These are phyloP conservation scores for Oxyura jamaicensis DNA, from an alignment of 2,113 vertebrate species.

Conservation along the genomic window DNA sequence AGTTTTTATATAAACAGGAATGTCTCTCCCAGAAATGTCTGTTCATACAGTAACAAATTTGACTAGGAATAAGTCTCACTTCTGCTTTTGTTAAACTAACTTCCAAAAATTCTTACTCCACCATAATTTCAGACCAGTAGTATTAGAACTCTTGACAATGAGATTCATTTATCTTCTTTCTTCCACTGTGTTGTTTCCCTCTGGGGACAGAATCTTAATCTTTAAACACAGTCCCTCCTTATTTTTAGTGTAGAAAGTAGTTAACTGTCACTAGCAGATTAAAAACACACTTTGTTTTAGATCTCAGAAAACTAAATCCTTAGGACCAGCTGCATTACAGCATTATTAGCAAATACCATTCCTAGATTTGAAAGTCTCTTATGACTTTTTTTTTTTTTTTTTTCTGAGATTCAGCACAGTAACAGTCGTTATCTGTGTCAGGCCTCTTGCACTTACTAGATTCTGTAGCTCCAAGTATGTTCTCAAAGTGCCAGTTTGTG, in stretches of 20 bases:
- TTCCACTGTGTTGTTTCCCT: background rate
- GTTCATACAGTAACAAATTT: background rate
- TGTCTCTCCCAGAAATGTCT: background rate
- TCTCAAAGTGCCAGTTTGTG: background rate
- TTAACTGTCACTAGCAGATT: background rate
- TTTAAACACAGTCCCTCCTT: background rate
- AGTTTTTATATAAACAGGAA: background rate
- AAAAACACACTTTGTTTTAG: background rate
- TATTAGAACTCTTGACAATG: background rate
- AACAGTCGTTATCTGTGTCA: background rate
- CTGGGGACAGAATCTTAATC: background rate
- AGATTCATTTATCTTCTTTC: background rate
- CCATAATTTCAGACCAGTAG: background rate
- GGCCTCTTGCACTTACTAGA: background rate
- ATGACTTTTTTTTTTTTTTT: too few relatives aligned
- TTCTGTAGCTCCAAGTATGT: background rate
- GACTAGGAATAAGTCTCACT: background rate
- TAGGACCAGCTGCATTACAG: too few relatives aligned
- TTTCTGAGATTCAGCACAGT: background rate
- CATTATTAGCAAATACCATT: background rate
- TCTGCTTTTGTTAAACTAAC: background rate
- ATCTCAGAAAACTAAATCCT: background rate
- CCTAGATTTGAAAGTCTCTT: too few relatives aligned
- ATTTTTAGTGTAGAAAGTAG: background rate
- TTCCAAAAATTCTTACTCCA: background rate